Evolutionary conservation across 2,888 invertebrate genomes (phyloP).

Genomic region (Drepanosiphum platanoidis): DNA sequence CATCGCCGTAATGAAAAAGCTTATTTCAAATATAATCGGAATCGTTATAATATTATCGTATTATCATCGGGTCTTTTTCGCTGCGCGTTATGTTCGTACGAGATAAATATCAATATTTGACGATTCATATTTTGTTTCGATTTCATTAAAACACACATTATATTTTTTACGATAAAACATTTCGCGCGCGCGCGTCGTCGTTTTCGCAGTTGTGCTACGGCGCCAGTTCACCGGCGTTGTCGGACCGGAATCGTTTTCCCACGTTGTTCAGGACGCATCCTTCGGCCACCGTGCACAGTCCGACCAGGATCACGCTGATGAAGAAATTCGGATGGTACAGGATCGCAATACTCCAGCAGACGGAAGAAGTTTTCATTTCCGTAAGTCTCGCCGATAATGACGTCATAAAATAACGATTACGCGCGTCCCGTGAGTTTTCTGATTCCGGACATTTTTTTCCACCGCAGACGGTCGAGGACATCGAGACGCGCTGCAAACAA

Average conservation of each 20-base stretch:
- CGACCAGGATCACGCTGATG: slow-evolving; percentile 94
- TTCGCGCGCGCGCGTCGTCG: no score
- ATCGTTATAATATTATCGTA: no score
- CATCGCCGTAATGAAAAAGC: no score
- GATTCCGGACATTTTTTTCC: slow-evolving; percentile 65
- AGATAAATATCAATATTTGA: no score
- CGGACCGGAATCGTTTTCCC: slow-evolving; percentile 95
- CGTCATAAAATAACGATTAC: no score
- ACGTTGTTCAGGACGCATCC: slow-evolving; percentile 99
- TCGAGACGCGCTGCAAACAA: slow-evolving; percentile 92
- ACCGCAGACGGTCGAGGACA: slow-evolving; percentile 92
- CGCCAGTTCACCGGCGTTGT: slow-evolving; percentile 97
- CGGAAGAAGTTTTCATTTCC: slow-evolving; percentile 96
- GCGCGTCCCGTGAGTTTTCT: no score
- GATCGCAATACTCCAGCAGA: slow-evolving; percentile 97
- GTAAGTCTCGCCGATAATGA: slow-evolving; percentile 70
- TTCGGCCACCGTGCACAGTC: slow-evolving; percentile 98
- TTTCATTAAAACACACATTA: no score
- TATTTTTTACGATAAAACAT: no score
- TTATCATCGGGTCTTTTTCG: background rate
- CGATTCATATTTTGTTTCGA: no score
- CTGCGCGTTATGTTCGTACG: no score
- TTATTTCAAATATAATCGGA: no score
- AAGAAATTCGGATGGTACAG: slow-evolving; percentile 97
- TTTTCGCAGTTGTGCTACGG: slow-evolving; percentile 94